Conservation (phyloP, 2,888 invertebrate genomes). For the Octonoba sinensis region DNA sequence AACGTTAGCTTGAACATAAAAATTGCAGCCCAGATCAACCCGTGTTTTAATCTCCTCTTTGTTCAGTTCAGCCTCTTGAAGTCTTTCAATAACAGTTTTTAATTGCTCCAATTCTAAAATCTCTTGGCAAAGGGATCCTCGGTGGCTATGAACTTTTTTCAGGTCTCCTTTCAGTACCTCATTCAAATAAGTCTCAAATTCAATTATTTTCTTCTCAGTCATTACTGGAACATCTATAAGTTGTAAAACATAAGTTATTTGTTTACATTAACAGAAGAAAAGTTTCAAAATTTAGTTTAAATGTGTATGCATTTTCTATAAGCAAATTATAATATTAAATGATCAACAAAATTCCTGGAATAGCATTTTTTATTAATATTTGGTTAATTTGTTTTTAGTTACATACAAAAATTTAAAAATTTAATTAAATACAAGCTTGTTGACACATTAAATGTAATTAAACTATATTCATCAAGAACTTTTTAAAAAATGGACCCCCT, state of each 20-base stretch:
- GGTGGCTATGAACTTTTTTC: slow-evolving; percentile 73
- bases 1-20: slow-evolving; percentile 85
- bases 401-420: no score
- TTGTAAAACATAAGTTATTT: background rate
- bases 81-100: slow-evolving; percentile 78
- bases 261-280: no score
- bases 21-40: slow-evolving; percentile 86
- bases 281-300: no score
- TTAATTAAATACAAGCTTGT: no score
- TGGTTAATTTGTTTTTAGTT: no score
- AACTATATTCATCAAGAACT: no score
- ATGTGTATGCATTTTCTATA: no score
- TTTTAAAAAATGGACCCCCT: no score
- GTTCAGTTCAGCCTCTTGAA: slow-evolving; percentile 74
- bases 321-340: no score
- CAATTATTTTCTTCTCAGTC: slow-evolving; percentile 71
- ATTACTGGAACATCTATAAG: slow-evolving; percentile 22
- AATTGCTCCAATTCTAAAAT: slow-evolving; percentile 82
- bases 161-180: slow-evolving; percentile 82
- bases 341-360: no score
- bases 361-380: no score
- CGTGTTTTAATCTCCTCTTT: slow-evolving; percentile 78
- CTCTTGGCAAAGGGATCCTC: slow-evolving; percentile 78
- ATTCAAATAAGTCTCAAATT: slow-evolving; percentile 83
- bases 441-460: no score